phyloP scores from a whole-genome alignment of 2,113 vertebrate genomes.

The western clawed frog (Xenopus tropicalis) region UCB_Xtro_10.0 CM004444.2:100065501-100066000 shows the following conservation, averaged over 20 bases:
- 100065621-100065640: conserved; percentile 82
- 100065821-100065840: conserved; percentile 38
- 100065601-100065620: conserved; percentile 83
- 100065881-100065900: background rate
- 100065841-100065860: background rate
- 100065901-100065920: background rate
- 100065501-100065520: conserved; percentile 16
- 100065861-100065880: background rate
- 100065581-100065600: conserved; percentile 76
- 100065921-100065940: background rate
- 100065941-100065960: background rate
- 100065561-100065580: conserved; percentile 70
- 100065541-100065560: conserved; percentile 67
- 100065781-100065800: conserved; percentile 56
- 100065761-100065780: conserved; percentile 72
- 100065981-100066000: background rate
- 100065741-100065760: conserved; percentile 73
- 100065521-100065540: conserved; percentile 63
- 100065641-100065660: conserved; percentile 80
- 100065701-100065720: conserved; percentile 78
- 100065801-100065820: conserved; percentile 57
- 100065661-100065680: conserved; percentile 81
- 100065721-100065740: conserved; percentile 73
- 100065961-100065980: background rate
- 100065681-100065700: conserved; percentile 77